These are phyloP conservation scores for Paracanthobrama guichenoti DNA, from an alignment of 2,113 vertebrate genomes.

Conservation along the genomic window DNA sequence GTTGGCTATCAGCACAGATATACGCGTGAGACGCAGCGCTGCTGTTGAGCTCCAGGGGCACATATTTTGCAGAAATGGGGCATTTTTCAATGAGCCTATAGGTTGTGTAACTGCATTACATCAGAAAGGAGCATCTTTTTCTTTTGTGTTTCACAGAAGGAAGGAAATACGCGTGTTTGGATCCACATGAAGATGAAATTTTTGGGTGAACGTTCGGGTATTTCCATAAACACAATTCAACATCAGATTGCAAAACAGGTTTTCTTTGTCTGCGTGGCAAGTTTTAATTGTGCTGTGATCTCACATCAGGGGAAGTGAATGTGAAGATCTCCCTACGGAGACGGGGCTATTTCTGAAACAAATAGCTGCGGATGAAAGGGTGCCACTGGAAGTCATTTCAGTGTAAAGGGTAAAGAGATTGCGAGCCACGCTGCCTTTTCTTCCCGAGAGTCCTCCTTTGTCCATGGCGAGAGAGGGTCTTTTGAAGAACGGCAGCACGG, in stretches of 20 bases:
- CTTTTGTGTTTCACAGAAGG: neutral
- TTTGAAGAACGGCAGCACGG: slow-evolving; percentile 48
- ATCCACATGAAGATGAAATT: neutral
- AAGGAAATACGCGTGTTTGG: neutral
- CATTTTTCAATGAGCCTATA: neutral
- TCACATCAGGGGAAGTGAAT: slow-evolving; percentile 63
- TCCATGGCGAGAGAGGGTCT: slow-evolving; percentile 35
- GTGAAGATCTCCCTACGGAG: slow-evolving; percentile 46
- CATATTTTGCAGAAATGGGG: no score
- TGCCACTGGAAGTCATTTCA: slow-evolving; percentile 50
- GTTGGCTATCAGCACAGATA: no score
- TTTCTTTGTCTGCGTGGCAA: neutral
- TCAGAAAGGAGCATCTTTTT: neutral
- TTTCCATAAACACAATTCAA: neutral
- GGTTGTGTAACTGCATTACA: neutral
- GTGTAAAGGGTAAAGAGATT: slow-evolving; percentile 48
- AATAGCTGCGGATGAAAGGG: slow-evolving; percentile 44
- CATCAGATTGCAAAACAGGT: neutral
- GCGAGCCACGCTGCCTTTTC: slow-evolving; percentile 39
- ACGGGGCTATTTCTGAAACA: slow-evolving; percentile 60
- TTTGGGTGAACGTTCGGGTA: neutral
- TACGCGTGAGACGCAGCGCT: no score
- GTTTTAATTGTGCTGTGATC: slow-evolving; percentile 66
- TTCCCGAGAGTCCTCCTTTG: slow-evolving; percentile 39
- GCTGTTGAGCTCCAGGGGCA: no score